Percentiles rank a stretch among this genome's conserved stretches.
Conservation (phyloP, 2,113 vertebrate species). For the Neolamprologus falcicula region DNA sequence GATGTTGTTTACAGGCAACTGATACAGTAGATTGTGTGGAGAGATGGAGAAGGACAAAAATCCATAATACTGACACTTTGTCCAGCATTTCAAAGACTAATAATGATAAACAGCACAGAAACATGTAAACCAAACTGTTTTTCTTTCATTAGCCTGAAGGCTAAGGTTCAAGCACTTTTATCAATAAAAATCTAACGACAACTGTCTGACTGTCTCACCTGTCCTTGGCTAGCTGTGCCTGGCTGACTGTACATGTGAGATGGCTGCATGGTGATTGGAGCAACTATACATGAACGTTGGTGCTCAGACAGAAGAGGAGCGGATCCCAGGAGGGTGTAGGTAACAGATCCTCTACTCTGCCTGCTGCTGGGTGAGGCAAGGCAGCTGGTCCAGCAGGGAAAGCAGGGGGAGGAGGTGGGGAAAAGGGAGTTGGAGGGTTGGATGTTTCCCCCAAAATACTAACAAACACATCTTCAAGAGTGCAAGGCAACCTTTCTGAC, state of each 20-base stretch:
- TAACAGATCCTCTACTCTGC: neutral
- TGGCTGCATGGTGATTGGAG: neutral
- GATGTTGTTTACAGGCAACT: no score
- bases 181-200: neutral
- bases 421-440: neutral
- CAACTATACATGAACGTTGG: neutral
- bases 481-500: rapidly evolving
- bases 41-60: no score
- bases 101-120: neutral
- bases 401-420: neutral
- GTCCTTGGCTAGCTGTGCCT: neutral
- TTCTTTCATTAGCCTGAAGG: neutral
- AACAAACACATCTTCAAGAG: neutral
- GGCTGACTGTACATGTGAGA: neutral
- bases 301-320: neutral
- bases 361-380: neutral
- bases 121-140: neutral
- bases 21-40: no score
- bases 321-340: neutral
- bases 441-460: rapidly evolving
- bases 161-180: neutral
- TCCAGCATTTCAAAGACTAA: neutral
- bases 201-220: neutral
- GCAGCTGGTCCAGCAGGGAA: neutral
- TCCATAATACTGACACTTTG: neutral